Percentiles rank a stretch among this genome's conserved stretches.
phyloP scores from a whole-genome alignment of 2,113 vertebrate species.

The Prionailurus bengalensis region DNA sequence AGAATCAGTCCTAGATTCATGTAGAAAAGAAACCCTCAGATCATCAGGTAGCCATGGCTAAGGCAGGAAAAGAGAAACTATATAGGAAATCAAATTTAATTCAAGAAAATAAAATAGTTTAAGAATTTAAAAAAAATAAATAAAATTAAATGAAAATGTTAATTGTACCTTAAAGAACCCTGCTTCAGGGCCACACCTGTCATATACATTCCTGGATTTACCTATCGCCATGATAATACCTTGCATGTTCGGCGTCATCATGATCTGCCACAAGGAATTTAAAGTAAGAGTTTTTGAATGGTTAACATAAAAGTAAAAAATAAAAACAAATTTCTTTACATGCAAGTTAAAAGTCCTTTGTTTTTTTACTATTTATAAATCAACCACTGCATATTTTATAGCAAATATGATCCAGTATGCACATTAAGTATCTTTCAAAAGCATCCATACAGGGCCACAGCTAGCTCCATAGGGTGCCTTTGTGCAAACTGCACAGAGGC shows the following conservation, averaged over 20 bases:
- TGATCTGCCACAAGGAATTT: conserved; percentile 95
- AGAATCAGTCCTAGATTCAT: background rate
- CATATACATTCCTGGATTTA: conserved; percentile 98
- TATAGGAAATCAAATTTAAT: conserved; percentile 36
- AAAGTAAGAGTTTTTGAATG: conserved; percentile 87
- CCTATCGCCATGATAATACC: conserved; percentile 99
- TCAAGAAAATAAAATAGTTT: conserved; percentile 46
- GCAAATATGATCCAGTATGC: conserved; percentile 48
- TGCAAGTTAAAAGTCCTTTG: conserved; percentile 84
- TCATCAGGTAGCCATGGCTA: background rate
- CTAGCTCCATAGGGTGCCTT: background rate
- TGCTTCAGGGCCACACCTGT: conserved; percentile 98
- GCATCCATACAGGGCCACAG: conserved; percentile 53
- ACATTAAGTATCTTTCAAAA: conserved; percentile 33
- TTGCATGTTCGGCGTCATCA: conserved; percentile 99
- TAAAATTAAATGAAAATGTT: conserved; percentile 81
- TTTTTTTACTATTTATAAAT: conserved; percentile 66
- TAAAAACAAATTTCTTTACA: conserved; percentile 80
- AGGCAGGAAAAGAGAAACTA: background rate
- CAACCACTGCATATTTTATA: conserved; percentile 56
- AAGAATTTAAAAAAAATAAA: conserved; percentile 64
- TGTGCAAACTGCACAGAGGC: conserved; percentile 48
- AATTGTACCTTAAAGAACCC: conserved; percentile 99
- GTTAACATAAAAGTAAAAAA: conserved; percentile 84
- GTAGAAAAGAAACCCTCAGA: background rate